A percentile compares a stretch with the other conserved stretches of the same genome.
Conservation (phyloP, 2,888 invertebrate genomes). For the Octonoba sinensis region DNA sequence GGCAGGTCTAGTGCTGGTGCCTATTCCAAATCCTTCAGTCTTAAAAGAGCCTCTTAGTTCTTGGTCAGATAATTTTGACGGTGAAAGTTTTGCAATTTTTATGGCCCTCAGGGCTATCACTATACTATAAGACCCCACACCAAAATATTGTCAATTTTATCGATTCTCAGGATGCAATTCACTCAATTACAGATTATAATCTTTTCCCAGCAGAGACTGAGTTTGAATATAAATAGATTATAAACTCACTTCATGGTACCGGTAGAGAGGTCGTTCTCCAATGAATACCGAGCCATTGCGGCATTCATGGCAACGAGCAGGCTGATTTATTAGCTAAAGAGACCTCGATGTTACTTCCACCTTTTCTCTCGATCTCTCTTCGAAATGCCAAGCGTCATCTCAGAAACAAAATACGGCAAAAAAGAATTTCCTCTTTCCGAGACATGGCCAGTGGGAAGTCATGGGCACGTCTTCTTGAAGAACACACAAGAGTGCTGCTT, state of each 20-base stretch:
- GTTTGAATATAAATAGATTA: not conserved
- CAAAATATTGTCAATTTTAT: not conserved
- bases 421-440: not conserved
- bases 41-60: too few relatives aligned
- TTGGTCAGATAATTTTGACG: too few relatives aligned
- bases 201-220: conserved; percentile 2
- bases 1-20: not conserved
- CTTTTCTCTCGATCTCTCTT: not conserved
- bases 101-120: not conserved
- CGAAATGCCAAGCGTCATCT: too few relatives aligned
- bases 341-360: not conserved
- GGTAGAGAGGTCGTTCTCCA: not conserved
- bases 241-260: not conserved
- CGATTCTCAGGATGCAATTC: not conserved
- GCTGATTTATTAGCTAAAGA: not conserved
- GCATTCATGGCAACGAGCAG: not conserved
- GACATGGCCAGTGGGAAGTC: not conserved
- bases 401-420: not conserved
- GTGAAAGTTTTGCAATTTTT: too few relatives aligned
- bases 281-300: too few relatives aligned
- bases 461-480: not conserved
- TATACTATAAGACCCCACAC: not conserved
- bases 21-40: not conserved
- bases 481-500: too few relatives aligned
- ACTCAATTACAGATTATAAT: too few relatives aligned